Conservation (phyloP, 2,888 invertebrate species). For the Stenchaetothrips biformis region DNA sequence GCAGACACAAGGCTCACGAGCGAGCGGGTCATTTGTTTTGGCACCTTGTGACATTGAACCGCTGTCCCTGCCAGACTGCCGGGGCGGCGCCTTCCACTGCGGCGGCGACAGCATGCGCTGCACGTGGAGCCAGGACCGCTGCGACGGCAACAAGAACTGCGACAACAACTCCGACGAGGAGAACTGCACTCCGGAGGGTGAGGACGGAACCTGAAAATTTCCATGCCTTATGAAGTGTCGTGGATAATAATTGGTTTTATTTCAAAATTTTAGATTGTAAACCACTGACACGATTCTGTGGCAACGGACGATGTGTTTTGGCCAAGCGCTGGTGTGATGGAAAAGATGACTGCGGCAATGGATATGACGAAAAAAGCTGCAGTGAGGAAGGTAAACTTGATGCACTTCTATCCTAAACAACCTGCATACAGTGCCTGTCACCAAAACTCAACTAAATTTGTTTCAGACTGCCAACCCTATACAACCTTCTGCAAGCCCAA, state of each 20-base stretch:
- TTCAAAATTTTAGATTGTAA: constrained; percentile 43
- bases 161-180: constrained; percentile 11
- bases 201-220: neutral
- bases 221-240: neutral
- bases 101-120: constrained; percentile 10
- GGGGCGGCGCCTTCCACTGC: neutral
- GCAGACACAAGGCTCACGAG: neutral
- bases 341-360: constrained; percentile 64
- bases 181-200: constrained; percentile 10
- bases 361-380: constrained; percentile 67
- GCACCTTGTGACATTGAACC: neutral
- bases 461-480: neutral
- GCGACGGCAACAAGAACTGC: constrained; percentile 7
- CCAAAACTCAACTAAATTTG: neutral
- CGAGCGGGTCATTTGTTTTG: no score
- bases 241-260: neutral
- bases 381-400: constrained; percentile 34
- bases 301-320: constrained; percentile 55
- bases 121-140: constrained; percentile 12
- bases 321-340: constrained; percentile 73
- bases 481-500: neutral
- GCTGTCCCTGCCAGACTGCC: neutral
- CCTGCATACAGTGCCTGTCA: no score
- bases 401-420: no score
- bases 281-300: constrained; percentile 3